These are phyloP conservation scores for Strigamia maritima DNA, from an alignment of 2,888 invertebrate genomes.

Conservation along the genomic window DNA sequence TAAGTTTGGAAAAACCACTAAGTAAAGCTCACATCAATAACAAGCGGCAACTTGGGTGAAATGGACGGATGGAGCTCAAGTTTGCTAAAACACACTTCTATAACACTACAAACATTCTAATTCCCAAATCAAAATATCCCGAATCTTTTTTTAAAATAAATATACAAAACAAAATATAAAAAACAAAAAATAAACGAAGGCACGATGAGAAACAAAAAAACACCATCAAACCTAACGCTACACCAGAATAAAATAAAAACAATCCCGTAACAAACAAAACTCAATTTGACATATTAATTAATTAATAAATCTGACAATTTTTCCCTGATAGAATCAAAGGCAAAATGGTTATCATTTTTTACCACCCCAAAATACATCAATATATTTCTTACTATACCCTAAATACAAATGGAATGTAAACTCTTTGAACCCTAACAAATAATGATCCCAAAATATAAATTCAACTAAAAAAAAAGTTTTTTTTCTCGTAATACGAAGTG, in stretches of 20 bases:
- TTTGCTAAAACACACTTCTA: neutral
- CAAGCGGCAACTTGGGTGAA: slow-evolving; percentile 12
- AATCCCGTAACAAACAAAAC: neutral
- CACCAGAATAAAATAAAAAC: neutral
- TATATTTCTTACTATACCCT: slow-evolving; percentile 22
- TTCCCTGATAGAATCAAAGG: slow-evolving; percentile 28
- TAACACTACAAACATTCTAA: neutral
- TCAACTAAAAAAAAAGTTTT: neutral
- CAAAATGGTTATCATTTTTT: slow-evolving; percentile 9
- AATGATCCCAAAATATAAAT: neutral
- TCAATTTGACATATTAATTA: neutral
- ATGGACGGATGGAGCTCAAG: slow-evolving; percentile 33
- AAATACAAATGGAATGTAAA: slow-evolving; percentile 31
- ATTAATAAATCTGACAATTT: neutral
- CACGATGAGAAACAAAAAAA: slow-evolving; percentile 18
- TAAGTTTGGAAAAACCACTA: neutral
- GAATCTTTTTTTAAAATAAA: neutral
- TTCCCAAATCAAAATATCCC: neutral
- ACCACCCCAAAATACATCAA: neutral
- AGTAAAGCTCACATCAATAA: slow-evolving; percentile 27
- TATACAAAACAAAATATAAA: neutral
- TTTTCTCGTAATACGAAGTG: neutral
- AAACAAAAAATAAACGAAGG: neutral
- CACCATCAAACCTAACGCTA: neutral
- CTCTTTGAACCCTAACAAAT: slow-evolving; percentile 27